Conservation (phyloP, 1,140 invertebrate species). For the Drosophila saltans region DNA sequence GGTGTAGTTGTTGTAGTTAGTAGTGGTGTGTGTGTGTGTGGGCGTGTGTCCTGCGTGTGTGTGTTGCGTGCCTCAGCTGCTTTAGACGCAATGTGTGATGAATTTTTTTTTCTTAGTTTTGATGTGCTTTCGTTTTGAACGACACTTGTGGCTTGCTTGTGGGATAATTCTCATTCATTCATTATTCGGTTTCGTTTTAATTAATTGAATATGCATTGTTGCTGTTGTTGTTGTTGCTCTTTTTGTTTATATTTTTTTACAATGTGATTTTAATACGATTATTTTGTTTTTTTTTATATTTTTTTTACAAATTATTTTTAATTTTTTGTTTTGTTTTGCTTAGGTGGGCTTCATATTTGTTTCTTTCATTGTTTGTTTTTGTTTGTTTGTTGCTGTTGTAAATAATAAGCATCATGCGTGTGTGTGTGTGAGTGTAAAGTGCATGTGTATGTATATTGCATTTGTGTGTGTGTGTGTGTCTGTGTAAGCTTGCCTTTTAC, state of each 20-base stretch:
- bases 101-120: background rate
- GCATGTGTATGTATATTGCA: slow-evolving; percentile 24
- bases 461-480: slow-evolving; percentile 37
- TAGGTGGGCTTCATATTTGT: slow-evolving; percentile 81
- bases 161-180: slow-evolving; percentile 4
- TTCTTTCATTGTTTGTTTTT: slow-evolving; percentile 59
- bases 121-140: slow-evolving; percentile 1
- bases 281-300: slow-evolving; percentile 59
- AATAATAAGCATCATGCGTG: slow-evolving; percentile 65
- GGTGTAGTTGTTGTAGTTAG: slow-evolving; percentile 35
- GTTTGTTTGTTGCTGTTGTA: slow-evolving; percentile 62
- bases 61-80: slow-evolving; percentile 16
- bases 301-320: slow-evolving; percentile 64
- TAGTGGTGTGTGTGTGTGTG: slow-evolving; percentile 22
- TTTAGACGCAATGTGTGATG: slow-evolving; percentile 8
- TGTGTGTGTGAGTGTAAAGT: slow-evolving; percentile 22
- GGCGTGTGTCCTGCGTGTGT: slow-evolving; percentile 20
- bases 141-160: slow-evolving; percentile 38
- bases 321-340: slow-evolving; percentile 43
- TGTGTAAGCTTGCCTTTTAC: slow-evolving; percentile 50
- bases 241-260: slow-evolving; percentile 52
- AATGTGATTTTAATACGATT: slow-evolving; percentile 39
- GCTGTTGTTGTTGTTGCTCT: background rate
- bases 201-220: slow-evolving; percentile 5
- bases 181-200: background rate